Evolutionary conservation across 1,140 invertebrate species (phyloP).

Genomic region (Probaryconus sp.): DNA sequence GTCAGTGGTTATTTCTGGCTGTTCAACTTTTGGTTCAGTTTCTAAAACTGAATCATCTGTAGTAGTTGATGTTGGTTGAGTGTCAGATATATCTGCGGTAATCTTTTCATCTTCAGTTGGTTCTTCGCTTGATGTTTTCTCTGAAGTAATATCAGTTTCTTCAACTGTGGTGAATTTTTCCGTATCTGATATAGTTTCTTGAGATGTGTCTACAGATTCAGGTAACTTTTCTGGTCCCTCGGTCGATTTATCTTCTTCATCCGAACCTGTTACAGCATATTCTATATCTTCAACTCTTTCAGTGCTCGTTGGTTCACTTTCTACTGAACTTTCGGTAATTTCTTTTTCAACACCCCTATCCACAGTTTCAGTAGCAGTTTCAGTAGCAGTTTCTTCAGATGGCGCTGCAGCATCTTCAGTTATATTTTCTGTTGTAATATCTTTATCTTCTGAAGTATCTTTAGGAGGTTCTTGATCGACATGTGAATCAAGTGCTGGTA

Average conservation of each 20-base stretch:
- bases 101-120: conserved; percentile 29
- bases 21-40: conserved; percentile 14
- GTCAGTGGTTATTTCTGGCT: conserved; percentile 17
- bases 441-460: conserved; percentile 4
- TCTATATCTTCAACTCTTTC: conserved; percentile 12
- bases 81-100: conserved; percentile 34
- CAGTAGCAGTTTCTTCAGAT: conserved; percentile 18
- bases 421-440: conserved; percentile 15
- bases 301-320: conserved; percentile 15
- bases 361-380: conserved; percentile 12
- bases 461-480: conserved; percentile 32
- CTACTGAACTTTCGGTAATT: conserved; percentile 44
- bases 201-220: conserved; percentile 21
- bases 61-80: conserved; percentile 26
- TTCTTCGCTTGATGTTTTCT: conserved; percentile 30
- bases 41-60: conserved; percentile 37
- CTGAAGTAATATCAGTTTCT: conserved; percentile 25
- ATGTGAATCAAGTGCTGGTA: conserved; percentile 41
- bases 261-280: neutral
- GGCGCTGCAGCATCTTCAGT: conserved; percentile 20
- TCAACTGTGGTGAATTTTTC: conserved; percentile 18
- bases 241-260: conserved; percentile 22
- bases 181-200: conserved; percentile 37
- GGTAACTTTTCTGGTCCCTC: conserved; percentile 19
- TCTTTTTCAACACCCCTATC: conserved; percentile 27